A percentile compares a stretch with the other conserved stretches of the same genome.
Conservation (phyloP, 2,797 vertebrate species). For the Sebastes kiyomatsui region DNA sequence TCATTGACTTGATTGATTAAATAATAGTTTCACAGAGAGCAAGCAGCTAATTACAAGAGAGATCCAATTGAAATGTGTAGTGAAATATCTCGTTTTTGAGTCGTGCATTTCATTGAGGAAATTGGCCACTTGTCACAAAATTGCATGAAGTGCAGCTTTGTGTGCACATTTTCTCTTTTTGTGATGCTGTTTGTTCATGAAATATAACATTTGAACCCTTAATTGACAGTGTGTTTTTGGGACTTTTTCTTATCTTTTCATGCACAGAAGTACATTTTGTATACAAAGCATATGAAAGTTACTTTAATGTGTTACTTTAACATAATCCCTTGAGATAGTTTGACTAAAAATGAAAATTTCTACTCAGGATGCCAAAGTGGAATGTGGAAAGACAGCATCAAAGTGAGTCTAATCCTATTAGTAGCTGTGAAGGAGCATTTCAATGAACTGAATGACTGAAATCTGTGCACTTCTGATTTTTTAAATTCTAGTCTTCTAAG, state of each 20-base stretch:
- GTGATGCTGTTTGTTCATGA: background rate
- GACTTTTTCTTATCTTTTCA: background rate
- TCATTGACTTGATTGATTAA: background rate
- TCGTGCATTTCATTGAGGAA: background rate
- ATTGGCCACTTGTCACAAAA: background rate
- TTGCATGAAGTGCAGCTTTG: background rate
- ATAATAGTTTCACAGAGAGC: background rate
- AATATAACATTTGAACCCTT: background rate
- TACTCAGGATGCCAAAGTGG: conserved; percentile 25
- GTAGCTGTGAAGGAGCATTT: background rate
- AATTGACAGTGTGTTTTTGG: background rate
- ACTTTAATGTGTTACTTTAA: background rate
- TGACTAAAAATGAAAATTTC: conserved; percentile 9
- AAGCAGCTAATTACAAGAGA: background rate
- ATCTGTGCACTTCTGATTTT: background rate
- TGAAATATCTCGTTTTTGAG: background rate
- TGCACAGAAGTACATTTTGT: background rate
- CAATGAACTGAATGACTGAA: background rate
- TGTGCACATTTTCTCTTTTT: background rate
- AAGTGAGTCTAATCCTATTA: conserved; percentile 50
- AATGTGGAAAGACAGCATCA: background rate
- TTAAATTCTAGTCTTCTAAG: background rate
- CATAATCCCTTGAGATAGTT: background rate
- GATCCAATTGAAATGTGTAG: background rate
- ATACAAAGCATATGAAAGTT: background rate